Evolutionary conservation across 2,113 vertebrate species (phyloP).

Genomic region (Eupsittula cactorum): DNA sequence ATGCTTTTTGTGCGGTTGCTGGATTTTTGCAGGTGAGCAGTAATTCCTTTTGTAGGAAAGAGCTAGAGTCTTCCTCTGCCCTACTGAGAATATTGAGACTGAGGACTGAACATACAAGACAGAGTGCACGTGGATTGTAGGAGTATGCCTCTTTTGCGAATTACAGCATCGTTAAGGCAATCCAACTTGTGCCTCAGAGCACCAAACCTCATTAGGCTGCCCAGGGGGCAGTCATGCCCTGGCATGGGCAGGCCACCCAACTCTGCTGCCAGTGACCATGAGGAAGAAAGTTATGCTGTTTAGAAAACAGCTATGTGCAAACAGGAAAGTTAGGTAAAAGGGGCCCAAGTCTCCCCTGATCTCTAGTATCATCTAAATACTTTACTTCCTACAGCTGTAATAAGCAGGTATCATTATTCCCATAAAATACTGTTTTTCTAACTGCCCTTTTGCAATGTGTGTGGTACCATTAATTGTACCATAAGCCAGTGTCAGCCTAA

Average conservation of each 20-base stretch:
- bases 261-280: not conserved
- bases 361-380: not conserved
- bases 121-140: not conserved
- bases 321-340: not conserved
- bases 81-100: not conserved
- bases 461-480: not conserved
- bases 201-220: not conserved
- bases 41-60: not conserved
- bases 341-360: not conserved
- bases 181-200: not conserved
- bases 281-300: not conserved
- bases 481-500: not conserved
- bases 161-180: not conserved
- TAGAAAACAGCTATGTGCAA: not conserved
- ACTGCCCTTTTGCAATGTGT: not conserved
- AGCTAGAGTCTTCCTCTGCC: not conserved
- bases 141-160: not conserved
- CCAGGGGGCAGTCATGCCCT: not conserved
- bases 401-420: not conserved
- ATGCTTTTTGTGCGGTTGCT: accelerated
- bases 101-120: not conserved
- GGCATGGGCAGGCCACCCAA: not conserved
- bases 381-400: accelerated
- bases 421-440: not conserved
- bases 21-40: not conserved